phyloP scores from a whole-genome alignment of 2,797 vertebrate species.

The Aldrovandia affinis region DNA sequence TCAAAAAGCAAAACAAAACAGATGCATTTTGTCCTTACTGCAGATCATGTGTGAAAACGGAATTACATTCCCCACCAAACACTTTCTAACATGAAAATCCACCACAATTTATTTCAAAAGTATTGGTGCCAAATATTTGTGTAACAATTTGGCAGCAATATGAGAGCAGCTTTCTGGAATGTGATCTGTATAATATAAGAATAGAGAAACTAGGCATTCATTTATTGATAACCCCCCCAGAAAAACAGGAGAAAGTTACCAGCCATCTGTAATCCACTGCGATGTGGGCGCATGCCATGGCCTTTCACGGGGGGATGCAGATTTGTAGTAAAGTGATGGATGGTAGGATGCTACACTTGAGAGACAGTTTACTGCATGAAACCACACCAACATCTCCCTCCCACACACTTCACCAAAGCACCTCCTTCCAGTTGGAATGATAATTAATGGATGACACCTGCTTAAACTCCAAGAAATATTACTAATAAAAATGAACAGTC shows the following conservation, averaged over 20 bases:
- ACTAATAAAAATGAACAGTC: background rate
- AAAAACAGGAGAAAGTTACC: background rate
- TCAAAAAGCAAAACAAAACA: background rate
- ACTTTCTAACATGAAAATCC: constrained; percentile 7
- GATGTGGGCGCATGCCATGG: background rate
- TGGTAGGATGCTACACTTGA: background rate
- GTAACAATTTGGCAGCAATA: constrained; percentile 6
- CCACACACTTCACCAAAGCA: background rate
- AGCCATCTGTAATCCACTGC: constrained; percentile 1
- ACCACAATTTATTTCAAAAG: background rate
- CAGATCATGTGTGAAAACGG: background rate
- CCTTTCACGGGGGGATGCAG: background rate
- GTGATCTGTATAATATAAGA: constrained; percentile 1
- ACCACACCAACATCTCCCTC: background rate
- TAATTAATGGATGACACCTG: constrained; percentile 68
- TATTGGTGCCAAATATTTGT: background rate
- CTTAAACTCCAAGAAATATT: constrained; percentile 57
- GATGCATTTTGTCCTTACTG: background rate
- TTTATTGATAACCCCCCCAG: background rate
- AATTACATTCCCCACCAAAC: background rate
- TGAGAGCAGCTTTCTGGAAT: constrained; percentile 11
- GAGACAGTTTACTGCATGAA: background rate
- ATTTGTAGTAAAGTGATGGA: background rate
- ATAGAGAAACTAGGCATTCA: background rate
- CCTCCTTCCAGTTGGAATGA: background rate